Conservation (phyloP, 2,888 invertebrate species). For the Patella pellucida region DNA sequence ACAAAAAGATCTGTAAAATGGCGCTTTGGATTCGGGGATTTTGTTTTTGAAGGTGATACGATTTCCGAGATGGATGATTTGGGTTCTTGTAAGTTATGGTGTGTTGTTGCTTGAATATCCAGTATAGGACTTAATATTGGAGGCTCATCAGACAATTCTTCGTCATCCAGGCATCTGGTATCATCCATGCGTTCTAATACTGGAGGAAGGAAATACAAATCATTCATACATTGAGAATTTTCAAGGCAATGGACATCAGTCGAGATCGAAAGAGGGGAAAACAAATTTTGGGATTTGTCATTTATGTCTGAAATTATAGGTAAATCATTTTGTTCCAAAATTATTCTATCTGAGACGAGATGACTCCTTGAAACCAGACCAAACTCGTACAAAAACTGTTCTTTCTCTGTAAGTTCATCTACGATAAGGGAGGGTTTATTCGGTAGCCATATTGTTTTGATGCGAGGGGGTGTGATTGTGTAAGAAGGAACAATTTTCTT, state of each 20-base stretch:
- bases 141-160: slow-evolving; percentile 9
- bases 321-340: neutral
- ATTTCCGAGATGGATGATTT: neutral
- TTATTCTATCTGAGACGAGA: neutral
- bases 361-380: slow-evolving; percentile 23
- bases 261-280: neutral
- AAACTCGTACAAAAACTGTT: slow-evolving; percentile 31
- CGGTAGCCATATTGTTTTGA: slow-evolving; percentile 24
- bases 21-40: neutral
- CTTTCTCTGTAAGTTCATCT: slow-evolving; percentile 27
- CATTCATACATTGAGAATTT: neutral
- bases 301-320: neutral
- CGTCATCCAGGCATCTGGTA: neutral
- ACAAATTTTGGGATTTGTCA: neutral
- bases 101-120: neutral
- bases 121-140: slow-evolving; percentile 8
- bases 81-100: too few relatives aligned
- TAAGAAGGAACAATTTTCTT: slow-evolving; percentile 10
- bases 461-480: neutral
- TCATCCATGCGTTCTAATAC: slow-evolving; percentile 20
- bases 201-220: slow-evolving; percentile 16
- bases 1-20: slow-evolving; percentile 1
- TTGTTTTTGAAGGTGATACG: neutral
- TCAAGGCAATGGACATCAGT: neutral
- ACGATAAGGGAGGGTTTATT: slow-evolving; percentile 16